Evolutionary conservation across 2,888 invertebrate species (phyloP).

Genomic region (Xestia xanthographa): DNA sequence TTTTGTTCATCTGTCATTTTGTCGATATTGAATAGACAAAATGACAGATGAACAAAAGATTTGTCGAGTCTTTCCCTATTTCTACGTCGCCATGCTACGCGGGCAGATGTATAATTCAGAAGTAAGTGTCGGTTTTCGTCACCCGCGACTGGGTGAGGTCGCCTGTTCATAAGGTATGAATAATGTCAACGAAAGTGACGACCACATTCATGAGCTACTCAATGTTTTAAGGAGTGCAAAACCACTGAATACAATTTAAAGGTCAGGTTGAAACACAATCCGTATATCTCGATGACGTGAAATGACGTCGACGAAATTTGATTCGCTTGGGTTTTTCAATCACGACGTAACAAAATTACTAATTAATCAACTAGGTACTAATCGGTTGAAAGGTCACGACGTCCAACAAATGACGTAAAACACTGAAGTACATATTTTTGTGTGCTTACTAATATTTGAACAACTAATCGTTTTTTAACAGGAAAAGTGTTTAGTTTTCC

Average conservation of each 20-base stretch:
- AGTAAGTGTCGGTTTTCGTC: slow-evolving; percentile 23
- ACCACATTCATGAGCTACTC: slow-evolving; percentile 42
- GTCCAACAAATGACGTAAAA: slow-evolving; percentile 21
- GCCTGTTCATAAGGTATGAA: slow-evolving; percentile 44
- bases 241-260: slow-evolving; percentile 34
- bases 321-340: slow-evolving; percentile 11
- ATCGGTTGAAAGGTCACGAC: slow-evolving; percentile 26
- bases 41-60: too few species aligned
- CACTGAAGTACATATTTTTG: slow-evolving; percentile 6
- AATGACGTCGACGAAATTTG: background rate
- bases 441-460: slow-evolving; percentile 21
- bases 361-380: slow-evolving; percentile 7
- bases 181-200: slow-evolving; percentile 36
- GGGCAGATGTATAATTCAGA: slow-evolving; percentile 43
- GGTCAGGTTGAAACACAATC: slow-evolving; percentile 18
- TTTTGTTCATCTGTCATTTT: too few species aligned
- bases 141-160: slow-evolving; percentile 18
- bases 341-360: background rate
- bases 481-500: slow-evolving; percentile 42
- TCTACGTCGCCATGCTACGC: too few species aligned
- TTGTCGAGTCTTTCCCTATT: too few species aligned
- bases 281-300: background rate
- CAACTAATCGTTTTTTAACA: slow-evolving; percentile 35
- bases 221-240: slow-evolving; percentile 33
- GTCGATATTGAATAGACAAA: too few species aligned